phyloP scores from a whole-genome alignment of 1,140 invertebrate genomes.

The Atta cephalotes region DNA sequence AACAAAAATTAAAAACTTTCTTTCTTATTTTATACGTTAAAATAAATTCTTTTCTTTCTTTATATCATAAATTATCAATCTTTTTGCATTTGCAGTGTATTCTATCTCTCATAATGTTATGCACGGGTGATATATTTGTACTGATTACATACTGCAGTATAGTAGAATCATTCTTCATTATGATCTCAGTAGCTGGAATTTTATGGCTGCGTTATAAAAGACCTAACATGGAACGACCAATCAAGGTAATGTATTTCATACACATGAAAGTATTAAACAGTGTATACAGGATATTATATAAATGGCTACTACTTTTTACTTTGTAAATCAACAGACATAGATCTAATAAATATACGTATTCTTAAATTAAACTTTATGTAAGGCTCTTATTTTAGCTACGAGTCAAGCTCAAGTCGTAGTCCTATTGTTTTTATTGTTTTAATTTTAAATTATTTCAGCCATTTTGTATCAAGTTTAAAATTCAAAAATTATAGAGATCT shows the following conservation, averaged over 20 bases:
- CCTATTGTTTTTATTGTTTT: no score
- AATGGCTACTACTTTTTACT: no score
- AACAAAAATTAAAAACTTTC: neutral
- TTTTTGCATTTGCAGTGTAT: conserved; percentile 88
- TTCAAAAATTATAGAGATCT: no score
- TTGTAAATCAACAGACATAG: no score
- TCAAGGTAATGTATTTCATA: conserved; percentile 87
- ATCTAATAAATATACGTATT: no score
- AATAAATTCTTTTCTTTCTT: conserved; percentile 14
- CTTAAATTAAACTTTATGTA: no score
- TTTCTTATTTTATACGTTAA: neutral
- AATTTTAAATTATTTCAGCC: no score
- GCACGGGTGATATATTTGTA: conserved; percentile 94
- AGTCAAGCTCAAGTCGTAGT: no score
- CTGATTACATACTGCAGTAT: conserved; percentile 98
- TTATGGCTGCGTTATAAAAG: conserved; percentile 94
- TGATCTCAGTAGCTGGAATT: conserved; percentile 94
- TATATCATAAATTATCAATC: neutral
- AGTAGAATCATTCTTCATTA: conserved; percentile 97
- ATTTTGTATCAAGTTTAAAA: no score
- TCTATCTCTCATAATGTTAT: conserved; percentile 93
- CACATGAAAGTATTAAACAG: no score
- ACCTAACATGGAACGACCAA: conserved; percentile 90
- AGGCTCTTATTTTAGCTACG: no score
- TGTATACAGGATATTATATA: no score